Percentiles rank a stretch among this genome's conserved stretches.
These are phyloP conservation scores for Pseudolaguvia tuberculata DNA, from an alignment of 2,113 vertebrate genomes.

Conservation along the genomic window DNA sequence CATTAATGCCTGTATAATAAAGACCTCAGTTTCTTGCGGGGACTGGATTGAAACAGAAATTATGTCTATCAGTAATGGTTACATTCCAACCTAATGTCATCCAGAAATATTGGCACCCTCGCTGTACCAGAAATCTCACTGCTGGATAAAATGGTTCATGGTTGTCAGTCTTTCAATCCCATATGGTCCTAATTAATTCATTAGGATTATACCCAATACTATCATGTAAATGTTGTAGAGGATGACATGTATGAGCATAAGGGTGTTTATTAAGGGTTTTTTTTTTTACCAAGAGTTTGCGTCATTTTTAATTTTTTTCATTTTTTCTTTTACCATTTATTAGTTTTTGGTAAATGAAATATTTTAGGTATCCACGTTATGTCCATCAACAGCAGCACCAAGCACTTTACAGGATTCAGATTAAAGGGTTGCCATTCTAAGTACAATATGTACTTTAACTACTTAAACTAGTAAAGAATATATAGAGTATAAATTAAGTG, in stretches of 20 bases:
- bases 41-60: neutral
- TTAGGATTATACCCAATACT: neutral
- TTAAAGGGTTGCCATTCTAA: neutral
- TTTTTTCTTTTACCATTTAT: no score
- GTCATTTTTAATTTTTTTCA: no score
- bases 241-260: neutral
- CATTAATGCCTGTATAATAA: neutral
- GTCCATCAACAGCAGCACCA: neutral
- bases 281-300: no score
- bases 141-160: neutral
- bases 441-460: no score
- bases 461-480: no score
- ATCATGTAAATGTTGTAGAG: neutral
- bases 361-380: neutral
- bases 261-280: neutral
- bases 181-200: neutral
- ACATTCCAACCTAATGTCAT: neutral
- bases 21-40: neutral
- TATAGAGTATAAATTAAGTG: no score
- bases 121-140: neutral
- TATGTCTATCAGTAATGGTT: neutral
- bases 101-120: neutral
- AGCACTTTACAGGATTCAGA: neutral
- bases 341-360: neutral
- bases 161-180: neutral